These are phyloP conservation scores for Amazona guildingii DNA, from an alignment of 2,113 vertebrate genomes.

Conservation along the genomic window DNA sequence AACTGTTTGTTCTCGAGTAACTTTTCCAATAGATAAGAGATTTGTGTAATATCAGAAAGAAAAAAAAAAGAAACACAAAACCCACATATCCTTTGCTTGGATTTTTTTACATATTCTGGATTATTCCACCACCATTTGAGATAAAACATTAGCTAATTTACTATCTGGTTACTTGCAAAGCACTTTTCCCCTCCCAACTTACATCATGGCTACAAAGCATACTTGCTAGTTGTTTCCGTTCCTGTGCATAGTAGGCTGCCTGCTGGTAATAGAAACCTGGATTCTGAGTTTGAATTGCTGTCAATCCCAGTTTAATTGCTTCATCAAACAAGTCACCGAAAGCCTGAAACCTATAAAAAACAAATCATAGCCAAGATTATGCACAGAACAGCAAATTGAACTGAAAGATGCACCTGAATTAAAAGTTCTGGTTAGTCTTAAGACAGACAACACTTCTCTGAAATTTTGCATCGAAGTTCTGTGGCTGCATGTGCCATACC, in stretches of 20 bases:
- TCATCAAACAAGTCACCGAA: conserved; percentile 99
- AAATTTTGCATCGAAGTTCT: background rate
- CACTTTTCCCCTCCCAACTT: conserved; percentile 23
- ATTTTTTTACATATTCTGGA: background rate
- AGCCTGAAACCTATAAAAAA: conserved; percentile 85
- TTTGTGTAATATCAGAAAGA: background rate
- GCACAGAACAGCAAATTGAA: background rate
- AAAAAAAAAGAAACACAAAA: background rate
- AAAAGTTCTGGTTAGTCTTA: background rate
- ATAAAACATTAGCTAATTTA: background rate
- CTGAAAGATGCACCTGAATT: background rate
- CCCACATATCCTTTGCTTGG: background rate
- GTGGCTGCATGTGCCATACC: background rate
- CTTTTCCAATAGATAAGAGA: background rate
- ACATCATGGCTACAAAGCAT: conserved; percentile 90
- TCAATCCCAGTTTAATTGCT: conserved; percentile 95
- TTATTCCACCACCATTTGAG: background rate
- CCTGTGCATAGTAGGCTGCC: conserved; percentile 94
- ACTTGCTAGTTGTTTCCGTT: conserved; percentile 86
- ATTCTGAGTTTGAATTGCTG: conserved; percentile 98
- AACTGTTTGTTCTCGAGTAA: background rate
- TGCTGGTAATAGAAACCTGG: conserved; percentile 99
- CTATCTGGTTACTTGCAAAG: background rate
- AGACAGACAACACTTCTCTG: background rate
- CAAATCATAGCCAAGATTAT: background rate